Base-by-base conservation (phyloP, 2,888 invertebrate genomes). In the Eremobia ochroleuca region DNA sequence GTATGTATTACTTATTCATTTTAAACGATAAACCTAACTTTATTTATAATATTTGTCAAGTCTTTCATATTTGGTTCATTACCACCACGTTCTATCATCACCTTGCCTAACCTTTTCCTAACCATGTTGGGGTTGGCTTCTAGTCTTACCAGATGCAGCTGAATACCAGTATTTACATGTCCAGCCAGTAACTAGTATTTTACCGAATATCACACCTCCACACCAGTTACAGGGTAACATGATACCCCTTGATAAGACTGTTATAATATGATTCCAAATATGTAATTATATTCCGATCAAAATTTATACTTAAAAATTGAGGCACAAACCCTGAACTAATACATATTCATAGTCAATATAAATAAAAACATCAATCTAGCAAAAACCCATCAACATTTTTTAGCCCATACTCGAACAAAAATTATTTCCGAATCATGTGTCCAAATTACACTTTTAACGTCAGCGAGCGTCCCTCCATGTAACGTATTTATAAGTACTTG, bases 401-500 rank as follows among this genome's bases (percentile, higher is more conserved):
- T 62, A 25, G 25, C 9, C n/a, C 28, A n/a, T 52, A 34, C 46
- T 66, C 5, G 18, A 62, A 46, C 40, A 62, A 61, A 55, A 55
- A 37, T 21, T 49, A 55, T 71, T 64, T 59, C 34, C n/a, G 37
- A 67, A 55, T 66, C 21, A 69, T 58, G 34, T 34, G 37, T 52
- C 28, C 59, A 78, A 77, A 73, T 76, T 75, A 67, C 31, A 67
- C 61, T 82, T 73, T 73, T 80, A 66, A 58, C 73, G 49, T 79
- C 75, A 72, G 62, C 70, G 73, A 73, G 46, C 82, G 73, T 82
- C 87, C 85, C 79, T 79, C 75, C 73, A 77, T 76, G 83, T 84
- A 81, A 85, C 77, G 73, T 85, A 81, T 87, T 83, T 89, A 90
- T 89, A 91, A 91, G 86, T 89, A 85, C 87, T 92, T 93, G 93